phyloP scores from a whole-genome alignment of 2,888 invertebrate species.

The Apodemia mormo region DNA sequence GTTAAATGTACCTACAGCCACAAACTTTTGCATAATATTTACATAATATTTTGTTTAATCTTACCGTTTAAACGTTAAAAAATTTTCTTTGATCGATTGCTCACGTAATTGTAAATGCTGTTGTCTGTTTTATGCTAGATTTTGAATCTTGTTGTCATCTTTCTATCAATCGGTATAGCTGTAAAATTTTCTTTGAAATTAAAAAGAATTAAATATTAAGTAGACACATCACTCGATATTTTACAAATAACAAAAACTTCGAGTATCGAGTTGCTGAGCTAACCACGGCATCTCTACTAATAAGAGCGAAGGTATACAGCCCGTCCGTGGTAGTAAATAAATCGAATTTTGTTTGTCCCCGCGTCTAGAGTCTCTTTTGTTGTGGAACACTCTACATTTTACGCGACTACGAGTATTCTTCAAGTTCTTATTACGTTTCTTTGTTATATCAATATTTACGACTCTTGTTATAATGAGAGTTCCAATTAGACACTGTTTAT shows the following conservation, averaged over 20 bases:
- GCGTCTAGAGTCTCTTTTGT: conserved; percentile 35
- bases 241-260: background rate
- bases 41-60: too few relatives aligned
- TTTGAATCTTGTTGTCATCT: too few relatives aligned
- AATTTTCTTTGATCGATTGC: too few relatives aligned
- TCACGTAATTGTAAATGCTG: too few relatives aligned
- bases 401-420: conserved; percentile 7
- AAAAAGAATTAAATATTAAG: too few relatives aligned
- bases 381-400: conserved; percentile 25
- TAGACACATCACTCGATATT: too few relatives aligned
- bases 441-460: conserved; percentile 11
- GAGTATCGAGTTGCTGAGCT: background rate
- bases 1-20: too few relatives aligned
- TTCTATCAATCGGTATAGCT: too few relatives aligned
- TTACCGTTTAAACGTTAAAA: too few relatives aligned
- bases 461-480: conserved; percentile 8
- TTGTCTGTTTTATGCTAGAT: too few relatives aligned
- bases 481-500: conserved; percentile 10
- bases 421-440: background rate
- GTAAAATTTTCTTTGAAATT: too few relatives aligned
- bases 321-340: conserved; percentile 44
- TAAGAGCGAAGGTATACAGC: conserved; percentile 40
- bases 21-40: too few relatives aligned
- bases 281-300: conserved; percentile 31
- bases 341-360: conserved; percentile 49